Evolutionary conservation across 64 coral and sea anemone species (phyloP).

Genomic region (Pocillopora verrucosa): DNA sequence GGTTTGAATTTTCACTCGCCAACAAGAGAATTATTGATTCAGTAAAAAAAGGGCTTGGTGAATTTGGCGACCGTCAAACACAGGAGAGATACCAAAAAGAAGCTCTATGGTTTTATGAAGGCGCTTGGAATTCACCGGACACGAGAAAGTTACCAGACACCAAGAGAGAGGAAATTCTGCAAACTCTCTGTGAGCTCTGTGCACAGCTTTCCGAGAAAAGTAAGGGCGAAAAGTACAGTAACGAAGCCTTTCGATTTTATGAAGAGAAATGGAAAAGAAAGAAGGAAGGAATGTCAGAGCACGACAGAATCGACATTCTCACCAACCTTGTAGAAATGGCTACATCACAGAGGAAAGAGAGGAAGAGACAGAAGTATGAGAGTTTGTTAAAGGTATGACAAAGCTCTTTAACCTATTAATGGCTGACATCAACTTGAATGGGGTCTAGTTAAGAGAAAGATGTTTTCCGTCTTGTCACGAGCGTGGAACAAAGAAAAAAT

Average conservation of each 20-base stretch:
- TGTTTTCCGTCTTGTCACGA: too few relatives aligned
- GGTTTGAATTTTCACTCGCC: neutral
- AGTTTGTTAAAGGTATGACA: neutral
- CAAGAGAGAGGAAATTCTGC: neutral
- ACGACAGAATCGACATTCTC: neutral
- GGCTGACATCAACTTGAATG: neutral
- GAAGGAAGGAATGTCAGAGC: neutral
- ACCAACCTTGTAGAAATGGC: neutral
- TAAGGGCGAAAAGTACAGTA: neutral
- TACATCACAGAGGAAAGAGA: neutral
- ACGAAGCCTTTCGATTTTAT: neutral
- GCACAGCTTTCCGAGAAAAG: neutral
- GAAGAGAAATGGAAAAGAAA: constrained; percentile 9
- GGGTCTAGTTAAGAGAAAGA: neutral
- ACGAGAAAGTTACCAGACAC: neutral
- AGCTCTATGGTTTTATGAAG: constrained; percentile 27
- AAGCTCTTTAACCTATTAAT: neutral
- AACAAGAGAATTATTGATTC: neutral
- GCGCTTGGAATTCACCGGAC: constrained; percentile 24
- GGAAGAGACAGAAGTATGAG: neutral
- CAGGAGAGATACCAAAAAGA: neutral
- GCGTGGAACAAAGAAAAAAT: too few relatives aligned
- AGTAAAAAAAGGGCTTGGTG: neutral
- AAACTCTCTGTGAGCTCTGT: neutral
- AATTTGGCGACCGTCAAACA: neutral